Percentiles rank a stretch among this genome's conserved stretches.
phyloP scores from a whole-genome alignment of 2,888 invertebrate genomes.

The Limnephilus lunatus region DNA sequence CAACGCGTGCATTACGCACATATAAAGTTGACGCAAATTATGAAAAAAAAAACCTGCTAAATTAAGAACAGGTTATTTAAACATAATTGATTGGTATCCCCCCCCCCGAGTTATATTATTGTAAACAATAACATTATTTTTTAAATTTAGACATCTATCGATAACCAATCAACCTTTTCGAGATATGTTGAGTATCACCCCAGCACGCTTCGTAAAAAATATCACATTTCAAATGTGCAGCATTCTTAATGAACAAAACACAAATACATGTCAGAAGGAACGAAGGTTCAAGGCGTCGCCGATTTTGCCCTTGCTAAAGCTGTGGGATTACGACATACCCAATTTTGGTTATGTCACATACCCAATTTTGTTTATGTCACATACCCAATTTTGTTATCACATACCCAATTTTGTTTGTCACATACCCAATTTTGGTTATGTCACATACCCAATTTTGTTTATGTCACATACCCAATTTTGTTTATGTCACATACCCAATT shows the following conservation, averaged over 20 bases:
- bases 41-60: background rate
- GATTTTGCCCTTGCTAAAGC: no score
- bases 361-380: no score
- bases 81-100: background rate
- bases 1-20: background rate
- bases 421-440: no score
- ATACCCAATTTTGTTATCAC: no score
- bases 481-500: no score
- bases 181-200: constrained; percentile 4
- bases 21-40: background rate
- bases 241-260: background rate
- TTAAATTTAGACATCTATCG: background rate
- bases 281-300: no score
- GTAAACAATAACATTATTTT: background rate
- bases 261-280: background rate
- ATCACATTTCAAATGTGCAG: constrained; percentile 24
- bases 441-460: no score
- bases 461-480: no score
- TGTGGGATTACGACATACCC: no score
- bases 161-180: background rate
- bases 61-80: no score
- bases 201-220: background rate
- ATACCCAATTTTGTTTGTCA: no score
- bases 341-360: no score
- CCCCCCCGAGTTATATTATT: background rate